Evolutionary conservation across 2,797 vertebrate species (phyloP), one percentile per base, ranked within the genome.

Genomic region (Scleropages formosus): DNA sequence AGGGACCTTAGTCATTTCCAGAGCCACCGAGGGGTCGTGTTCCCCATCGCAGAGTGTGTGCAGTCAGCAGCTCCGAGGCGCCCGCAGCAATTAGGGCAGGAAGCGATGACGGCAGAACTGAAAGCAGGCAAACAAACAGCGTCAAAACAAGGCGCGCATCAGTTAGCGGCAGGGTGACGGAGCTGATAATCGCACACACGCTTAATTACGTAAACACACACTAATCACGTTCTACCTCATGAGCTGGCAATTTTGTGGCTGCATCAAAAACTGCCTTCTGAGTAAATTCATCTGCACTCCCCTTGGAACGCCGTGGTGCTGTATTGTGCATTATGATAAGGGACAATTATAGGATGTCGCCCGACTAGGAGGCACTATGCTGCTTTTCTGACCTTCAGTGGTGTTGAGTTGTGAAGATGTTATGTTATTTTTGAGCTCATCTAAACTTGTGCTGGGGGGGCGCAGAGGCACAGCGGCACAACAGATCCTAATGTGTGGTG

Each of bases 31-130:
- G n/a, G 60, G 61, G 73, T 77, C 46, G 26, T 47, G 53, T 69
- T 47, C 67, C 49, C 22, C 51, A 67, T 47, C 13, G 9, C 53
- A 58, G 53, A 6, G 13, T 10, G 53, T 58, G 71, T 83, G 74
- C 20, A 64, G 81, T 88, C 83, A 82, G 84, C 85, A 85, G 80
- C 74, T 72, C 44, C 65, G 84, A 82, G 83, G 78, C 79, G 80
- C 85, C 79, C 82, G 10, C 75, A 69, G 75, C 81, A 85, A 85
- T 89, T 87, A 85, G 64, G 4, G 8, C 49, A 65, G 10, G 51
- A 60, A 70, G 73, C 49, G 66, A 71, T 24, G 31, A 69, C 26
- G 20, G 22, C 67, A 63, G 49, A 69, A n/a, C 51, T 58, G 51
- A 7, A n/a, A 76, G 64, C 49, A 63, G 81, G 76, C 78, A 81